Evolutionary conservation across 2,797 vertebrate species (phyloP).

Genomic region (Etheostoma perlongum): DNA sequence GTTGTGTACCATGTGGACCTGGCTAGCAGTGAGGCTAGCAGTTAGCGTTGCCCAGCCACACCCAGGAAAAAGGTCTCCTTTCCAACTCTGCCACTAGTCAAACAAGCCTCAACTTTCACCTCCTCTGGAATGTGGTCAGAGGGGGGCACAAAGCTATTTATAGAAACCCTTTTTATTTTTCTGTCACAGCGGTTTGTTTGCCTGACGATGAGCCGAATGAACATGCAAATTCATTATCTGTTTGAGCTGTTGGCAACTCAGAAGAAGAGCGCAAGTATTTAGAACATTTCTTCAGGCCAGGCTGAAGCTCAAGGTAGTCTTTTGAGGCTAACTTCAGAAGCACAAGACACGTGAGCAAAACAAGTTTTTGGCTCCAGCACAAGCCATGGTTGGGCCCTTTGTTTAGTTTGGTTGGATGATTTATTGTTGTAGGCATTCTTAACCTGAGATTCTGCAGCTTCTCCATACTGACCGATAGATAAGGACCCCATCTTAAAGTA

Average conservation of each 20-base stretch:
- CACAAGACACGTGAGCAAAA: too few species aligned
- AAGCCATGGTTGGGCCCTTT: conserved; percentile 13
- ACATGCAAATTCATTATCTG: too few species aligned
- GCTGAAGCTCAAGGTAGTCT: too few species aligned
- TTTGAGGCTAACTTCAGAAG: conserved; percentile 58
- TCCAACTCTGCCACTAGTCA: conserved; percentile 61
- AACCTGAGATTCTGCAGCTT: conserved; percentile 36
- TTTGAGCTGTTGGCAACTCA: conserved; percentile 65
- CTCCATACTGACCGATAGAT: conserved; percentile 14
- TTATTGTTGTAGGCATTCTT: conserved; percentile 40
- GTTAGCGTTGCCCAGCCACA: conserved; percentile 67
- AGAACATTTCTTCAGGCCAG: too few species aligned
- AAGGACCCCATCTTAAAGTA: conserved; percentile 15
- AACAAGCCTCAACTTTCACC: conserved; percentile 81
- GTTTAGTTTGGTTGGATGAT: conserved; percentile 32
- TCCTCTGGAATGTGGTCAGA: conserved; percentile 73
- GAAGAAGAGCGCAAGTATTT: too few species aligned
- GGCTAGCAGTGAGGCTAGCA: conserved; percentile 44
- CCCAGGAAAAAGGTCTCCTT: conserved; percentile 70
- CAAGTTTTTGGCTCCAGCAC: conserved; percentile 48
- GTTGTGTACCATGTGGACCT: conserved; percentile 40
- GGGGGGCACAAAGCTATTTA: conserved; percentile 61
- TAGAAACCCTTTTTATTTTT: conserved; percentile 76
- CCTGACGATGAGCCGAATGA: too few species aligned
- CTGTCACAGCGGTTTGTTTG: conserved; percentile 71